These are phyloP conservation scores for Ammodytes marinus DNA, from an alignment of 2,113 vertebrate species.

Conservation along the genomic window DNA sequence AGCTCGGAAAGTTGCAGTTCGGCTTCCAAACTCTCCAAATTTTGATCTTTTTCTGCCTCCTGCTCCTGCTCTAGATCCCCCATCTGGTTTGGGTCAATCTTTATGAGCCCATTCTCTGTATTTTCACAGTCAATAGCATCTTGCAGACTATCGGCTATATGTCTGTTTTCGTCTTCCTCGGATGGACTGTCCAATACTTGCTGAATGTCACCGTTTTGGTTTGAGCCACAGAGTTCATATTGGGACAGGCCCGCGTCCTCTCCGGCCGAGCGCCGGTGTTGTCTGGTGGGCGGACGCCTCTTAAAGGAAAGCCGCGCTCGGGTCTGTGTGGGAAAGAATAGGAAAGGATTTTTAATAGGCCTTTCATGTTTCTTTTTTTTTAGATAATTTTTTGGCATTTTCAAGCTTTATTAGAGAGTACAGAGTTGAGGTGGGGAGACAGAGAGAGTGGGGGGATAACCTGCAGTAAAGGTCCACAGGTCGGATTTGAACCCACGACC, in stretches of 20 bases:
- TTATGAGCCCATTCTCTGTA: constrained; percentile 25
- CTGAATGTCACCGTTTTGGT: constrained; percentile 66
- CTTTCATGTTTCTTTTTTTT: background rate
- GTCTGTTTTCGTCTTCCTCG: constrained; percentile 38
- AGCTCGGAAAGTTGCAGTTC: constrained; percentile 30
- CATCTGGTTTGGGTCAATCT: constrained; percentile 17
- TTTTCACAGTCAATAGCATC: constrained; percentile 52
- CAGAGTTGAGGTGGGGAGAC: no score
- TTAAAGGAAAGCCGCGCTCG: constrained; percentile 84
- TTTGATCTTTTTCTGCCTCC: constrained; percentile 24
- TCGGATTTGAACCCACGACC: no score
- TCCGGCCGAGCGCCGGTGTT: constrained; percentile 80
- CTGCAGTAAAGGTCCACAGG: no score
- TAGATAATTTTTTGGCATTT: background rate
- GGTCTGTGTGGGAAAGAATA: constrained; percentile 65
- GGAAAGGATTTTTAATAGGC: no score
- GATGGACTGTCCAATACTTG: constrained; percentile 39
- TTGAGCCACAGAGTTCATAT: constrained; percentile 51
- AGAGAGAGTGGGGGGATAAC: no score
- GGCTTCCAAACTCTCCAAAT: constrained; percentile 19
- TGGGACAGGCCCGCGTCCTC: constrained; percentile 66
- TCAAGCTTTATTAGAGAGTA: no score
- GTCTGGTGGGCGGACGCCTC: constrained; percentile 83
- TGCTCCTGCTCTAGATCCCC: constrained; percentile 22
- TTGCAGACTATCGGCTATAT: constrained; percentile 5